Conservation (phyloP, 1,140 invertebrate genomes). For the Saccostrea glomerata region DNA sequence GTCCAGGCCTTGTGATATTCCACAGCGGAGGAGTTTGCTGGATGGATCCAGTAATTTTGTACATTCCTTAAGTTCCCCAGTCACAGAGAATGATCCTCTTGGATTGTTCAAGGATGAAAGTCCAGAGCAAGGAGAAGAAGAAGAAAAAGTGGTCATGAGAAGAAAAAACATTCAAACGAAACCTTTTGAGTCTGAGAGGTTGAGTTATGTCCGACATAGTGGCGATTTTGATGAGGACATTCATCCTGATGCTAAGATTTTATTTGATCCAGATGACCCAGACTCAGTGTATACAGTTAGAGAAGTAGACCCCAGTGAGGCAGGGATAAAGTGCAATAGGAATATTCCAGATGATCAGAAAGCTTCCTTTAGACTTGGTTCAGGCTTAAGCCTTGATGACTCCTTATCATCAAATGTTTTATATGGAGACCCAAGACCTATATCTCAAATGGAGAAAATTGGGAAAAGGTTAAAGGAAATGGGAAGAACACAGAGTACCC, state of each 20-base stretch:
- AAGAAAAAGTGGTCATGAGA: not conserved
- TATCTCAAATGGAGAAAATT: slow-evolving; percentile 60
- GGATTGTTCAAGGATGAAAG: slow-evolving; percentile 84
- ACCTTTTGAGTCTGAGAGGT: not conserved
- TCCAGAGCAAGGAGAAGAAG: not conserved
- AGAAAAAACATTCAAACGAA: not conserved
- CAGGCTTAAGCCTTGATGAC: slow-evolving; percentile 51
- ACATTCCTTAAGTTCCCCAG: slow-evolving; percentile 83
- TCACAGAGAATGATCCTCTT: slow-evolving; percentile 93
- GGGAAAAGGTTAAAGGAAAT: slow-evolving; percentile 63
- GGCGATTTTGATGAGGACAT: slow-evolving; percentile 15
- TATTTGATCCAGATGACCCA: slow-evolving; percentile 33
- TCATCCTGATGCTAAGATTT: slow-evolving; percentile 29
- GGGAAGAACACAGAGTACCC: slow-evolving; percentile 68
- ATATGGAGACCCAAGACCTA: slow-evolving; percentile 36
- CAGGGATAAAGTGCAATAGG: slow-evolving; percentile 49
- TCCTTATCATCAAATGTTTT: slow-evolving; percentile 23
- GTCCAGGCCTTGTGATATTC: slow-evolving; percentile 40
- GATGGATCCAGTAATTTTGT: slow-evolving; percentile 32
- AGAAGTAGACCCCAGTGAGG: slow-evolving; percentile 23
- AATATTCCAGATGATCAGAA: slow-evolving; percentile 25
- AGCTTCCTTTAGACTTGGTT: slow-evolving; percentile 50
- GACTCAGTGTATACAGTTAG: not conserved
- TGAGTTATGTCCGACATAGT: slow-evolving; percentile 1
- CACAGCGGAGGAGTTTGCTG: not conserved